These are phyloP conservation scores for Diorhabda carinulata DNA, from an alignment of 1,140 invertebrate genomes.

Conservation along the genomic window DNA sequence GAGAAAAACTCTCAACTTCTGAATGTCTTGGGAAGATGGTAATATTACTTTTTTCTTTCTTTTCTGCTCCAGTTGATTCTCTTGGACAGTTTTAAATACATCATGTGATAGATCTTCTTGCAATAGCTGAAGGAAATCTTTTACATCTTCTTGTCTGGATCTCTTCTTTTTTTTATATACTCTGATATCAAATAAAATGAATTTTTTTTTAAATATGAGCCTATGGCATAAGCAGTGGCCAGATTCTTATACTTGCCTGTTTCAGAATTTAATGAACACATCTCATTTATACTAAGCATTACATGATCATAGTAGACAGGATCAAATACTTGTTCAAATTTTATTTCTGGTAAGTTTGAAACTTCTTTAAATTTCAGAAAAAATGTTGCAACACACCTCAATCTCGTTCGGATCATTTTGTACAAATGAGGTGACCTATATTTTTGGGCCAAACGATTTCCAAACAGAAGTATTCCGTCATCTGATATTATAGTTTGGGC, in stretches of 20 bases:
- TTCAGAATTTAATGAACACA: background rate
- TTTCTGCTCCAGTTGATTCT: constrained; percentile 10
- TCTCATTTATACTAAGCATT: no score
- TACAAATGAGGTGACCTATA: no score
- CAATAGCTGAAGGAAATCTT: constrained; percentile 8
- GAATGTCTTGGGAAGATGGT: constrained; percentile 3
- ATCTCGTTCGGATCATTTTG: no score
- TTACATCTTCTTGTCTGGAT: background rate
- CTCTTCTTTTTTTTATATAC: constrained; percentile 9
- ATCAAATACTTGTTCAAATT: no score
- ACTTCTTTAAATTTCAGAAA: no score
- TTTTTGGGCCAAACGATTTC: no score
- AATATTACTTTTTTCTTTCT: constrained; percentile 9
- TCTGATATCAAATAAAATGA: background rate
- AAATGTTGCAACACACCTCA: no score
- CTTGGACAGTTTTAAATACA: constrained; percentile 13
- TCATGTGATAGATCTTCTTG: constrained; percentile 7
- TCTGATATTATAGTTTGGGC: no score
- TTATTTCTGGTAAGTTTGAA: no score
- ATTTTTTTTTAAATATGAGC: constrained; percentile 1
- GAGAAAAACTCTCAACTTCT: background rate
- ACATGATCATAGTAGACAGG: no score
- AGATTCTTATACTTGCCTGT: constrained; percentile 8
- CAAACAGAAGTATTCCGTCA: no score
- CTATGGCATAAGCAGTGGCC: background rate